Percentiles rank a stretch among this genome's conserved stretches.
phyloP scores from a whole-genome alignment of 2,888 invertebrate genomes.

The Octonoba sinensis region DNA sequence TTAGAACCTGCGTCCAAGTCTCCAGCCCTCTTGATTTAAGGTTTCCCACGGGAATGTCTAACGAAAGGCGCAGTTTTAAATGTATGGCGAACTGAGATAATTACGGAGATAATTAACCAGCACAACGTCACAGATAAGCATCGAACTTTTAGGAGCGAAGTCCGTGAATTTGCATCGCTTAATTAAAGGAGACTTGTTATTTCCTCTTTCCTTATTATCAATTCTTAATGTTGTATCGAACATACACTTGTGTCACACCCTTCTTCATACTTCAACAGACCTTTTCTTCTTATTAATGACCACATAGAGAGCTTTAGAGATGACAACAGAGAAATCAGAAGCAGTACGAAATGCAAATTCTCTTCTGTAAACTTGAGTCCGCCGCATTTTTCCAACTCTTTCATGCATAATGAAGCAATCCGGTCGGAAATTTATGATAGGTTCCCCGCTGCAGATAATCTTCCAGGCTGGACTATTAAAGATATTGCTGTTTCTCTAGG shows the following conservation, averaged over 20 bases:
- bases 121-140: slow-evolving; percentile 14
- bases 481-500: too few relatives aligned
- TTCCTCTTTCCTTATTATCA: slow-evolving; percentile 31
- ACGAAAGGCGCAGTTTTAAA: slow-evolving; percentile 34
- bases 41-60: slow-evolving; percentile 27
- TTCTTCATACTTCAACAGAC: slow-evolving; percentile 1
- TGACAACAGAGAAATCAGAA: slow-evolving; percentile 1
- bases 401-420: slow-evolving; percentile 26
- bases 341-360: slow-evolving; percentile 22
- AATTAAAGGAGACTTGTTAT: slow-evolving; percentile 38
- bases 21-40: slow-evolving; percentile 26
- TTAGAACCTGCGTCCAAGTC: slow-evolving; percentile 26
- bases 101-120: slow-evolving; percentile 39
- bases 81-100: slow-evolving; percentile 19
- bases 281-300: slow-evolving; percentile 29
- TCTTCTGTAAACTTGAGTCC: slow-evolving; percentile 20
- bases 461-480: too few relatives aligned
- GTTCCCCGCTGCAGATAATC: slow-evolving; percentile 1
- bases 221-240: slow-evolving; percentile 11
- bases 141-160: slow-evolving; percentile 22
- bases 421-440: slow-evolving; percentile 13
- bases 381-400: slow-evolving; percentile 5
- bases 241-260: background rate
- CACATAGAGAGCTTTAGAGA: slow-evolving; percentile 7
- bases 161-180: slow-evolving; percentile 33